A percentile compares a stretch with the other conserved stretches of the same genome.
Evolutionary conservation across 64 coral and sea anemone genomes (phyloP).

Genomic region (Acropora tenuis): DNA sequence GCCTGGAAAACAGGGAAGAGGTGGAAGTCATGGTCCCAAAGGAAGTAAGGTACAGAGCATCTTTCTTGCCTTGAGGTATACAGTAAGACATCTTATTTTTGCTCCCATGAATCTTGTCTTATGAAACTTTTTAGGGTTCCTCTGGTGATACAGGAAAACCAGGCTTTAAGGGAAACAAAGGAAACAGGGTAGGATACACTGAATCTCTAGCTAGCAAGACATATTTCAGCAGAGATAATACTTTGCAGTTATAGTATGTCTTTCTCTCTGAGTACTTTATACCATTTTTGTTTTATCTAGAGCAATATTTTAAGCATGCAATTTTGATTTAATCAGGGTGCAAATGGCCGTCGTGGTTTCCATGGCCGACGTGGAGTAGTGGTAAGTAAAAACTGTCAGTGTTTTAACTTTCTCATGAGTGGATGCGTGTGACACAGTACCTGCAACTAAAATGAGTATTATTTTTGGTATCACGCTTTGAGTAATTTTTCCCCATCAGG

Average conservation of each 20-base stretch:
- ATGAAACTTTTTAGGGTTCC: conserved; percentile 18
- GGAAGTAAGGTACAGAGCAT: neutral
- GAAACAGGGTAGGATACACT: neutral
- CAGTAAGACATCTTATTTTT: neutral
- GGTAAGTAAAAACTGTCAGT: neutral
- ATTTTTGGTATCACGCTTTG: too few species aligned
- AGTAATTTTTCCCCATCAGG: neutral
- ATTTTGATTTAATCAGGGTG: conserved; percentile 2
- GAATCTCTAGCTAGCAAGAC: neutral
- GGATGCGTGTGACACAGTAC: too few species aligned
- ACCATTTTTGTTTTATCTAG: neutral
- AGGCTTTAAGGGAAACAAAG: conserved; percentile 62
- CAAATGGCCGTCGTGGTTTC: conserved; percentile 32
- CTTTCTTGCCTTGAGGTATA: neutral
- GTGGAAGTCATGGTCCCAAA: conserved; percentile 26
- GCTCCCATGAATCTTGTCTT: neutral
- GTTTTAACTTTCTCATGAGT: neutral
- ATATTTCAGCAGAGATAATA: neutral
- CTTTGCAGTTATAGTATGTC: too few species aligned
- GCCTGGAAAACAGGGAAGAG: conserved; percentile 31
- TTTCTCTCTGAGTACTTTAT: neutral
- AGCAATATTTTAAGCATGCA: neutral
- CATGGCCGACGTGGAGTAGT: conserved; percentile 15
- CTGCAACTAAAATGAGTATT: too few species aligned
- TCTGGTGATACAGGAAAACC: conserved; percentile 16